A percentile compares a stretch with the other conserved stretches of the same genome.
Conservation (phyloP, 1,140 invertebrate genomes). For the Nomia melanderi region DNA sequence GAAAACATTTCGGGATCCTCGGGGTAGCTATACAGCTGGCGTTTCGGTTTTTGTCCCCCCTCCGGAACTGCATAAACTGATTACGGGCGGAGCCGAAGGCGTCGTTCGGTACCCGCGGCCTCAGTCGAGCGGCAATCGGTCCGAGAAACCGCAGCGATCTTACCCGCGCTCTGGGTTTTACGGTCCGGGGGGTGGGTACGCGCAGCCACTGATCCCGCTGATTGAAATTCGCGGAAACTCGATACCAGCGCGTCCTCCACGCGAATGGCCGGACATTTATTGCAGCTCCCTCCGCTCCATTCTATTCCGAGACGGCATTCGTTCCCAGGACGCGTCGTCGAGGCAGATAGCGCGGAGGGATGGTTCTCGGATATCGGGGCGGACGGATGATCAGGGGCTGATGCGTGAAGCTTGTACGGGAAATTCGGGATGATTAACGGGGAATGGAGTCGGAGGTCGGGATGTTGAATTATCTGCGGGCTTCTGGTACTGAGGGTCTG, state of each 20-base stretch:
- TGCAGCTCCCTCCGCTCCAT: conserved; percentile 5
- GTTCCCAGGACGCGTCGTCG: no score
- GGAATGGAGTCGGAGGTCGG: no score
- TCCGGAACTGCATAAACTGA: not conserved
- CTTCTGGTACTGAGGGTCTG: no score
- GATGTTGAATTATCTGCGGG: no score
- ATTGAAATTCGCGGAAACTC: conserved; percentile 45
- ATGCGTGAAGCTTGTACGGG: no score
- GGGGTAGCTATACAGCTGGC: not conserved
- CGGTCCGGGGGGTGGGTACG: no score
- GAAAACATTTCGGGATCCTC: not conserved
- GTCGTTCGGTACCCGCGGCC: not conserved
- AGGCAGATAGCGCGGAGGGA: no score
- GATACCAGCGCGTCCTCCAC: conserved; percentile 3
- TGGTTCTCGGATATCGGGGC: no score
- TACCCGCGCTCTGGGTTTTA: conserved; percentile 7
- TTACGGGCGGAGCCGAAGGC: not conserved
- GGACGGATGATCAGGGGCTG: no score
- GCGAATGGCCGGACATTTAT: conserved; percentile 21
- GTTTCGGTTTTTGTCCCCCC: conserved; percentile 11
- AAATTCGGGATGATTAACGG: no score
- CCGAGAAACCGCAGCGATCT: not conserved
- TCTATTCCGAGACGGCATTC: not conserved
- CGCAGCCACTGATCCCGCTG: not conserved
- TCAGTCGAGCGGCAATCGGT: not conserved